A percentile compares a stretch with the other conserved stretches of the same genome.
Evolutionary conservation across 2,888 invertebrate genomes (phyloP).

Genomic region (Synergus itoensis): DNA sequence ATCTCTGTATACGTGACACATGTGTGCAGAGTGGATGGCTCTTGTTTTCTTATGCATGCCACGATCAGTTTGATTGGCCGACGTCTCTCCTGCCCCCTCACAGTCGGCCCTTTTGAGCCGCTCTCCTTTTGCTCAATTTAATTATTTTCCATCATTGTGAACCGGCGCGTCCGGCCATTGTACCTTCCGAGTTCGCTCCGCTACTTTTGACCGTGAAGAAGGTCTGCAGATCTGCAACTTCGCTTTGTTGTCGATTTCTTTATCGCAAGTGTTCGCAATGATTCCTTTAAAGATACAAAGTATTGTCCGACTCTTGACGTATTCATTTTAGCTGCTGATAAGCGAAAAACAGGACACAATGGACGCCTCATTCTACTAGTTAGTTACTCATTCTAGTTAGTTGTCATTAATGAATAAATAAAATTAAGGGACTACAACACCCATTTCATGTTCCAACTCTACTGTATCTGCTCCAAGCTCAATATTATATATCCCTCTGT

Average conservation of each 20-base stretch:
- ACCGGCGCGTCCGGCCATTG: conserved; percentile 59
- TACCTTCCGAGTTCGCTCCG: conserved; percentile 47
- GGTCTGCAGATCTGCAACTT: conserved; percentile 48
- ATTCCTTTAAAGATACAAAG: conserved; percentile 15
- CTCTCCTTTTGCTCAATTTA: conserved; percentile 62
- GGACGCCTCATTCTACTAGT: no score
- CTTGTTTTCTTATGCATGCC: conserved; percentile 52
- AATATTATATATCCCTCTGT: no score
- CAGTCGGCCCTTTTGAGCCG: conserved; percentile 69
- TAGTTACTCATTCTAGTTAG: no score
- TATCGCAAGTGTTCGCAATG: not conserved
- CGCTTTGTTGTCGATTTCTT: conserved; percentile 55
- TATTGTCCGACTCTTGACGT: not conserved
- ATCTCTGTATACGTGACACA: not conserved
- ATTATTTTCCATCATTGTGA: conserved; percentile 73
- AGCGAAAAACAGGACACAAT: no score
- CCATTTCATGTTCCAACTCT: no score
- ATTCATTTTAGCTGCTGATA: not conserved
- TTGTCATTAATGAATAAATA: no score
- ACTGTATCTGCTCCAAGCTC: no score
- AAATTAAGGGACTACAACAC: no score
- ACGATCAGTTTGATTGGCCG: conserved; percentile 45
- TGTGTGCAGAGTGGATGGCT: conserved; percentile 39
- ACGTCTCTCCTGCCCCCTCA: conserved; percentile 44
- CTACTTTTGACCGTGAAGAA: conserved; percentile 48